phyloP scores from a whole-genome alignment of 2,888 invertebrate genomes.

The Philonicus albiceps region DNA sequence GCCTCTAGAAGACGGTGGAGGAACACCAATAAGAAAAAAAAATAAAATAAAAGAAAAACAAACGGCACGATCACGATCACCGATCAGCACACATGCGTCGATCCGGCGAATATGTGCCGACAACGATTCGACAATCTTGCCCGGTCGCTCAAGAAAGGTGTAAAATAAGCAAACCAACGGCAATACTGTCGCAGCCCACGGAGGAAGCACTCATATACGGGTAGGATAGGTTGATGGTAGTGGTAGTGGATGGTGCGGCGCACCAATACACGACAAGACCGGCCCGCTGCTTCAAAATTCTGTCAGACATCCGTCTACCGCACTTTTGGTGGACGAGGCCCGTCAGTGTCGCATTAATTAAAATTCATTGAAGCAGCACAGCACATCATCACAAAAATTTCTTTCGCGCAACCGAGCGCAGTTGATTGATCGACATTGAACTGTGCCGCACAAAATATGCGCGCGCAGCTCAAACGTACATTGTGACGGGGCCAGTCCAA shows the following conservation, averaged over 20 bases:
- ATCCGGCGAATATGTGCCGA: neutral
- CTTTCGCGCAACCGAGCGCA: neutral
- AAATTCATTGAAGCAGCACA: conserved; percentile 4
- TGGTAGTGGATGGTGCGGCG: neutral
- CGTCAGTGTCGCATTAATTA: conserved; percentile 3
- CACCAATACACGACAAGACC: neutral
- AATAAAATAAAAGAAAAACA: neutral
- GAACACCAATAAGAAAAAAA: neutral
- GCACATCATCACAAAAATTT: neutral
- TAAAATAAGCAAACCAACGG: neutral
- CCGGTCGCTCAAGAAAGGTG: conserved; percentile 1
- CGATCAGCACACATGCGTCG: neutral
- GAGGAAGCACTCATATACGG: neutral
- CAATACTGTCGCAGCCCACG: neutral
- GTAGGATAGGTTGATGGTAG: too few relatives aligned
- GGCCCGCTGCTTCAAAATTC: neutral
- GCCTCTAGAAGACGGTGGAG: neutral
- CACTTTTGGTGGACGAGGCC: neutral
- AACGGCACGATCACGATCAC: neutral
- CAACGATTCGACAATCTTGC: neutral
- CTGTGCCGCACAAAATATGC: neutral
- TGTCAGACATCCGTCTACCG: neutral
- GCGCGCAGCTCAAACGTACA: conserved; percentile 6
- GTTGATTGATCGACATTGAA: conserved; percentile 31
- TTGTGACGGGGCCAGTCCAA: neutral